Percentiles rank a stretch among this genome's conserved stretches.
Conservation (phyloP, 2,797 vertebrate species). For the Periophthalmus magnuspinnatus region DNA sequence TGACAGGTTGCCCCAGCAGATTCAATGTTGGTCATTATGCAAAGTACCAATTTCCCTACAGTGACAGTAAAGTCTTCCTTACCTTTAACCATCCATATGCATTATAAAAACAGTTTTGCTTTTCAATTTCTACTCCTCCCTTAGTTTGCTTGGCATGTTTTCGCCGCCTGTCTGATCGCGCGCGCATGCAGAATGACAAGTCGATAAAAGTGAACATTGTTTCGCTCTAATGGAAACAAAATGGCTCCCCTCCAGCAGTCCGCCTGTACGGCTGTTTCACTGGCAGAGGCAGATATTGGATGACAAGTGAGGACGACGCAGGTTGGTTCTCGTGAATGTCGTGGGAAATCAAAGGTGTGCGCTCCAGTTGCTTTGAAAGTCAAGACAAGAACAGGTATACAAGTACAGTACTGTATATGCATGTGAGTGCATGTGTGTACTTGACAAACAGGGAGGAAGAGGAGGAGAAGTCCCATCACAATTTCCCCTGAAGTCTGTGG, state of each 20-base stretch:
- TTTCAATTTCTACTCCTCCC: constrained; percentile 6
- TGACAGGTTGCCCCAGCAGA: too few species aligned
- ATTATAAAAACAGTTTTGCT: background rate
- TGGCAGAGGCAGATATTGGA: constrained; percentile 52
- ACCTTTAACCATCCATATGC: background rate
- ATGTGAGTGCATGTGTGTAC: constrained; percentile 15
- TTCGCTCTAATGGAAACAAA: constrained; percentile 63
- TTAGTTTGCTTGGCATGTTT: constrained; percentile 22
- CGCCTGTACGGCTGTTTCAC: constrained; percentile 34
- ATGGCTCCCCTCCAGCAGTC: constrained; percentile 48
- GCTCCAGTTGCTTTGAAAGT: constrained; percentile 66
- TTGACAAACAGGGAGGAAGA: constrained; percentile 63
- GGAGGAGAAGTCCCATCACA: constrained; percentile 66
- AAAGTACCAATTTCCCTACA: too few species aligned
- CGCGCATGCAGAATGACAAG: constrained; percentile 48
- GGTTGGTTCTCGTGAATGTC: constrained; percentile 39
- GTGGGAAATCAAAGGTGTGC: constrained; percentile 75
- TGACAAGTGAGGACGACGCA: constrained; percentile 57
- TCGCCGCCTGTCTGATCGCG: constrained; percentile 4
- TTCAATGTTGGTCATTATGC: too few species aligned
- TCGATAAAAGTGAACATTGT: constrained; percentile 51
- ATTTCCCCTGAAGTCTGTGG: constrained; percentile 56
- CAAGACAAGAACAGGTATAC: constrained; percentile 53
- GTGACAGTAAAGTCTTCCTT: too few species aligned
- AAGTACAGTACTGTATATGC: background rate